Evolutionary conservation across 2,888 invertebrate species (phyloP), one percentile per base, ranked within the genome.

Genomic region (Panopea generosa): DNA sequence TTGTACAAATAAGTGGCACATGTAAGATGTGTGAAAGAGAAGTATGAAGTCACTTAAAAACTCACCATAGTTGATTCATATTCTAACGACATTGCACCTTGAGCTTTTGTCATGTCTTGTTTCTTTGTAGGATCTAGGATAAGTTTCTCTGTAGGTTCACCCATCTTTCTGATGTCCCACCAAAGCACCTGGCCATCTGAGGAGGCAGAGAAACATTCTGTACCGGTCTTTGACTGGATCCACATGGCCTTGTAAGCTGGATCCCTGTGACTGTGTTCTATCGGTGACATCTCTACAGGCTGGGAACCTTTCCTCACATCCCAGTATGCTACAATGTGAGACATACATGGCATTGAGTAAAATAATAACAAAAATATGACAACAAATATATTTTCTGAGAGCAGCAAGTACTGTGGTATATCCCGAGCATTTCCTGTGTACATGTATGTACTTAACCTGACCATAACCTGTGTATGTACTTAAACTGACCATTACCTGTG

Each of bases 211-310:
- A 98, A 98, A 92, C 98, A 98, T 92, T 99, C 98, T 0, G 97
- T 96, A 7, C 97, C 97, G 38, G 97, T 96, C 94, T 99, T 99
- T 0, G 98, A 97, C 90, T 97, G 97, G 66, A 98, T 96, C 96
- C 98, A 99, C 0, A 97, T 93, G 9, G 97, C 96, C 84, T 96
- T 96, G 85, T 96, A 95, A 0, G 97, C 97, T 0, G 97, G 96
- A 93, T 98, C 98, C 60, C 96, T 94, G 91, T 98, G 98, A 68
- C 97, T 96, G 70, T 95, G 94, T 89, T 97, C 97, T 1, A 96
- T 95, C 1, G 95, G 95, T 84, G 96, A 96, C 69, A 95, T 93
- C 83, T 96, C 96, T 0, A 96, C 95, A 0, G 97, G 96, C 87
- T 96, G 95, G 18, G 95, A 95, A 14, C 97, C 97, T 91, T 96